Base-by-base conservation (phyloP, 2,113 vertebrate genomes). In the Podarcis raffonei region DNA sequence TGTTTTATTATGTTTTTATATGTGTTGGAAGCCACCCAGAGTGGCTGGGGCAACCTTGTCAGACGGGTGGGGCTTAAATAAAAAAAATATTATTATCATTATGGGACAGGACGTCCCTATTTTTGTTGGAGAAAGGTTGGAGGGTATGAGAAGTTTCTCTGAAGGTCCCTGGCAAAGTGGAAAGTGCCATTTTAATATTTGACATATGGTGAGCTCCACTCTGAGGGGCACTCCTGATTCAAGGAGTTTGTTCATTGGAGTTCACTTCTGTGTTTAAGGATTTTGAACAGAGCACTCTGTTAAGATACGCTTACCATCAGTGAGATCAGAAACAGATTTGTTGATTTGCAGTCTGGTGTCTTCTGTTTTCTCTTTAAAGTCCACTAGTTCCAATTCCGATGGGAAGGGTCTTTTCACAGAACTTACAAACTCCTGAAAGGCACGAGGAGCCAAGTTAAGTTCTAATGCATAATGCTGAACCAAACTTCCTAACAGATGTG, bases 381-480 rank as follows among this genome's bases (percentile, higher is more conserved):
- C 97, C 65, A 97, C 97, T 2, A 95, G 92, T 94, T 97, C 97
- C 90, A 97, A 78, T 85, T 97, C 96, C 32, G 96, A 97, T 5
- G 97, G 96, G 83, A 97, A 97, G 65, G 97, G 97, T 91, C 97
- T 97, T 89, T 97, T 98, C 6, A 96, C 96, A 66, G 96, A 97
- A 90, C 95, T 96, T 74, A 97, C 87, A 84, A 98, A 98, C 62
- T 97, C 97, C 97, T 98, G 90, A 72, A 96, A 96, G 86, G 94
- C 6, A 94, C 1, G 69, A 87, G 30, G 35, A 71, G n/a, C 30
- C 20, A 74, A 66, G 85, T 85, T 81, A 81, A 86, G 27, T 22
- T 23, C 30, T 65, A 48, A 23, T 87, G 37, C 77, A 81, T 25
- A 30, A 27, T 30, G 11, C 25, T 59, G 8, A 6, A 7, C 30